phyloP scores from a whole-genome alignment of 2,888 invertebrate species.

The Craniophora ligustri region DNA sequence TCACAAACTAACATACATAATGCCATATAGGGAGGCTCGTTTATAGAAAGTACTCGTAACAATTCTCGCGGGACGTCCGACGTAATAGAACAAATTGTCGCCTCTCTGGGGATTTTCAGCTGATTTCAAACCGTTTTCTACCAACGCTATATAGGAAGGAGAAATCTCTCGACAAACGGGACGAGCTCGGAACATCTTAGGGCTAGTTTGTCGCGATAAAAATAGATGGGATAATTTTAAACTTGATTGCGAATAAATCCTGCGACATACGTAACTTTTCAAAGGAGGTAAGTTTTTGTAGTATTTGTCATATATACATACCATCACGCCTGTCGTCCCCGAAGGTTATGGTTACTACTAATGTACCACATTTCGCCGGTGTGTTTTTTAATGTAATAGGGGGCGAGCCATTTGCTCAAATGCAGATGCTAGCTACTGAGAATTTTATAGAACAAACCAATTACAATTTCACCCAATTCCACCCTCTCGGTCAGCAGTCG shows the following conservation, averaged over 20 bases:
- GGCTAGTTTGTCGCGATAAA: conserved; percentile 15
- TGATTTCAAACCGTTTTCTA: conserved; percentile 55
- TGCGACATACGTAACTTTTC: too few species aligned
- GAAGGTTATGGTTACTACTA: too few species aligned
- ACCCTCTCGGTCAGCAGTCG: too few species aligned
- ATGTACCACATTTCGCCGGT: too few species aligned
- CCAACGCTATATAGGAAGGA: conserved; percentile 37
- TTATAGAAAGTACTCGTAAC: conserved; percentile 54
- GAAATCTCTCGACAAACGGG: conserved; percentile 33
- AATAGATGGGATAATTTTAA: conserved; percentile 18
- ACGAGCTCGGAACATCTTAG: conserved; percentile 5
- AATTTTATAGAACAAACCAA: too few species aligned
- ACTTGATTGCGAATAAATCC: conserved; percentile 14
- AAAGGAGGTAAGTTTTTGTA: too few species aligned
- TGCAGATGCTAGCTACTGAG: too few species aligned
- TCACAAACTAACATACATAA: conserved; percentile 32
- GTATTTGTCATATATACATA: too few species aligned
- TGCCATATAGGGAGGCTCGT: conserved; percentile 19
- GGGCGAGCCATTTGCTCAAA: too few species aligned
- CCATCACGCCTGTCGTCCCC: too few species aligned
- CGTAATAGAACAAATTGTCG: conserved; percentile 51
- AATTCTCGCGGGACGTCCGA: conserved; percentile 35
- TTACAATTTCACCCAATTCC: too few species aligned
- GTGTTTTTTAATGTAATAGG: too few species aligned
- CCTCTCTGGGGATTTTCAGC: conserved; percentile 48